Base-by-base conservation (phyloP, 2,797 vertebrate genomes). In the Lacerta agilis region DNA sequence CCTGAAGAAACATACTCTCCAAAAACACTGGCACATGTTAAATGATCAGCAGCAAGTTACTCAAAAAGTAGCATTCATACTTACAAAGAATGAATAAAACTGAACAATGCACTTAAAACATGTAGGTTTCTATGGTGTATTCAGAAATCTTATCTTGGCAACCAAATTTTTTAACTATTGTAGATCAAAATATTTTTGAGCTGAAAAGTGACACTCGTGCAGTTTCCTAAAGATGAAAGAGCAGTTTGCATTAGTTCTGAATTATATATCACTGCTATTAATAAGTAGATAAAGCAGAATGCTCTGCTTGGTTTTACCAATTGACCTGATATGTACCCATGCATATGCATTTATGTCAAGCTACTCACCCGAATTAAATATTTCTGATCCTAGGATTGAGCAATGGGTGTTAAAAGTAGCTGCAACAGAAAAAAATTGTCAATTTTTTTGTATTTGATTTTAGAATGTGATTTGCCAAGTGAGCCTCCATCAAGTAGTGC, bases 341-440 rank as follows among this genome's bases (percentile, higher is more conserved):
- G 66, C 36, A 41, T 41, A 69, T 71, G 75, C 45, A 88, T 45
- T 83, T 83, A 38, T 43, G 36, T 8, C 73, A 88, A 79, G 3
- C 76, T 79, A 61, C 27, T 79, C 75, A 88, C 45, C 76, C 87
- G 58, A 43, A 79, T 84, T 55, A 45, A 79, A 84, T 79, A 43
- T 77, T 77, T 55, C 72, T 87, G 80, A 77, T 75, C 41, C 71
- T 43, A 82, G 73, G 36, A 8, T 75, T 69, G 27, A 71, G 11
- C 75, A 27, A 69, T 10, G 41, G 76, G 25, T 71, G 43, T 79
- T 61, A 71, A 69, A 29, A 77, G 27, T 49, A 23, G 25, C 38
- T 38, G 27, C 17, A 83, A 36, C n/a, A 73, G 71, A 72, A 84
- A 27, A 27, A 45, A 29, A 20, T 2, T 25, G 38, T n/a, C 7